These are phyloP conservation scores for Paratrypauchen microcephalus DNA, from an alignment of 2,797 vertebrate genomes.

Conservation along the genomic window DNA sequence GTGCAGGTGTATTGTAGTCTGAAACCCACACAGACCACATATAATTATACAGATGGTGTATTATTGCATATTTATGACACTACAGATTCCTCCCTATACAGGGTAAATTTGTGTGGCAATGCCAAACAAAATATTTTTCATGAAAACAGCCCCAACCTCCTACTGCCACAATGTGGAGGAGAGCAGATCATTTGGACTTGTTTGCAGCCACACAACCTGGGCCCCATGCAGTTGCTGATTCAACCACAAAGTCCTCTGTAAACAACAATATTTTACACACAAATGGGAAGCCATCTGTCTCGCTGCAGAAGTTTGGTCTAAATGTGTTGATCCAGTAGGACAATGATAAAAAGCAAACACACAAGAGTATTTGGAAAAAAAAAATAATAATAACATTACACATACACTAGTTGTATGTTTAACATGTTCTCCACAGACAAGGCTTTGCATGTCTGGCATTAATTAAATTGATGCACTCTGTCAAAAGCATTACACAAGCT, in stretches of 20 bases:
- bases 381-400: neutral
- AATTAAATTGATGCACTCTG: slow-evolving; percentile 68
- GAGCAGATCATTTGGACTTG: neutral
- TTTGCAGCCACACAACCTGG: neutral
- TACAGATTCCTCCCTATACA: too few relatives aligned
- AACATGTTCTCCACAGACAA: neutral
- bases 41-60: too few relatives aligned
- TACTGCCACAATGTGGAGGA: slow-evolving; percentile 14
- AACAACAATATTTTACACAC: neutral
- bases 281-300: slow-evolving; percentile 1
- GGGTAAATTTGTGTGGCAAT: too few relatives aligned
- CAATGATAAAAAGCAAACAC: neutral
- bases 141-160: slow-evolving; percentile 11
- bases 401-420: slow-evolving; percentile 23
- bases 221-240: neutral
- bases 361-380: neutral
- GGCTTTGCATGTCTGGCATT: slow-evolving; percentile 56
- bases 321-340: neutral
- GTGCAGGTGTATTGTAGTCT: slow-evolving; percentile 2
- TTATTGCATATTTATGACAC: too few relatives aligned
- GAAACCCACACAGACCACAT: neutral
- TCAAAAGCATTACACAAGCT: slow-evolving; percentile 33
- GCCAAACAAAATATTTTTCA: too few relatives aligned
- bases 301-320: neutral
- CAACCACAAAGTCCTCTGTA: neutral